phyloP scores from a whole-genome alignment of 2,888 invertebrate species.

The Synergus gifuensis region DNA sequence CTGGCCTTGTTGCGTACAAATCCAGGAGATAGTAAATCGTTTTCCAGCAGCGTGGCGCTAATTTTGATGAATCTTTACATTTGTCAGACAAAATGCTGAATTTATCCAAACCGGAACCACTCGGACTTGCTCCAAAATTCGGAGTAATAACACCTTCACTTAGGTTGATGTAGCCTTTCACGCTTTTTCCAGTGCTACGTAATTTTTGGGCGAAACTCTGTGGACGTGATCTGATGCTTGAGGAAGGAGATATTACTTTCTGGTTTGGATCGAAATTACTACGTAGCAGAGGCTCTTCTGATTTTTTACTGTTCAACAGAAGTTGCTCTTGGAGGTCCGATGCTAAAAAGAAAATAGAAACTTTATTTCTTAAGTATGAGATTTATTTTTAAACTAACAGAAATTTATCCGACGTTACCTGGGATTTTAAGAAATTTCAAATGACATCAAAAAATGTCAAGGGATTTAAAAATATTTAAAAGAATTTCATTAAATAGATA shows the following conservation, averaged over 20 bases:
- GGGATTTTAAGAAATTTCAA: not conserved
- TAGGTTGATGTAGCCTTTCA: slow-evolving; percentile 91
- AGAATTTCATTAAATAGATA: no score
- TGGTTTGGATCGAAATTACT: slow-evolving; percentile 66
- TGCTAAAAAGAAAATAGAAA: slow-evolving; percentile 72
- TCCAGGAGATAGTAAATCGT: slow-evolving; percentile 95
- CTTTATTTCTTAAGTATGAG: not conserved
- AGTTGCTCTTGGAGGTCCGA: slow-evolving; percentile 83
- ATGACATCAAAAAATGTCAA: not conserved
- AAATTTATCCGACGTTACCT: no score
- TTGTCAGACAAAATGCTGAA: slow-evolving; percentile 79
- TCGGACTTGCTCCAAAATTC: slow-evolving; percentile 83
- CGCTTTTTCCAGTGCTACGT: slow-evolving; percentile 90
- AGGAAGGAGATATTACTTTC: slow-evolving; percentile 79
- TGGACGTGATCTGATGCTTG: slow-evolving; percentile 83
- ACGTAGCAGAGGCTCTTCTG: slow-evolving; percentile 66
- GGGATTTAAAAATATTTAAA: not conserved
- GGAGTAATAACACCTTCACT: slow-evolving; percentile 88
- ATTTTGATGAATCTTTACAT: slow-evolving; percentile 72
- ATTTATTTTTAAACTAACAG: slow-evolving; percentile 10
- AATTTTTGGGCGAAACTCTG: slow-evolving; percentile 94
- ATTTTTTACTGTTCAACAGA: slow-evolving; percentile 77
- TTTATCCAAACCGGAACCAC: slow-evolving; percentile 80
- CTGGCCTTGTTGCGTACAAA: slow-evolving; percentile 95
- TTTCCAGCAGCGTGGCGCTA: slow-evolving; percentile 93